phyloP scores from a whole-genome alignment of 2,797 vertebrate species.

The Stomatorhinus walkeri region DNA sequence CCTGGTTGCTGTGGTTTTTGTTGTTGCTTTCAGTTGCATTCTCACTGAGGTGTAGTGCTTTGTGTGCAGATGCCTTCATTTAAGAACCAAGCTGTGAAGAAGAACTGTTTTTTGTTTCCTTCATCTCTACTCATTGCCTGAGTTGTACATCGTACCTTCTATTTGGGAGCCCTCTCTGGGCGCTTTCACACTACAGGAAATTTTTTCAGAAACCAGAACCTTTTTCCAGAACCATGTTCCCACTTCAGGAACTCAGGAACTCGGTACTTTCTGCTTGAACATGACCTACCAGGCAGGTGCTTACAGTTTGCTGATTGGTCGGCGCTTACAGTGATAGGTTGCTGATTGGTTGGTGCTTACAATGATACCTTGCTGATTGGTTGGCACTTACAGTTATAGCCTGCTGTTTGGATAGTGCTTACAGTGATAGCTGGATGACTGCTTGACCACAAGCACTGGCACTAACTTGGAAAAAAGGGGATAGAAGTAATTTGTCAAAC shows the following conservation, averaged over 20 bases:
- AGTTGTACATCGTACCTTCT: neutral
- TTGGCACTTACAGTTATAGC: neutral
- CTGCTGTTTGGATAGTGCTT: neutral
- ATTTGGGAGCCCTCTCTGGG: neutral
- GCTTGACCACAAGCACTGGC: neutral
- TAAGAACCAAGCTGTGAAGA: neutral
- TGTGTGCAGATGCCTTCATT: neutral
- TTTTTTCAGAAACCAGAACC: neutral
- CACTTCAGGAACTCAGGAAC: neutral
- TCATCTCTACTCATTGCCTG: neutral
- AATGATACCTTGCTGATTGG: neutral
- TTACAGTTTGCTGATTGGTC: neutral
- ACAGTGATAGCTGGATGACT: neutral
- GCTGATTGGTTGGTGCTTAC: neutral
- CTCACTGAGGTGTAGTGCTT: neutral
- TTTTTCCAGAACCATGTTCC: neutral
- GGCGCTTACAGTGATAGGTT: neutral
- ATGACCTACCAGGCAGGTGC: neutral
- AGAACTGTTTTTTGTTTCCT: neutral
- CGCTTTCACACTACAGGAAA: neutral
- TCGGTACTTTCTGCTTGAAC: neutral
- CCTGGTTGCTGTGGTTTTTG: constrained; percentile 39
- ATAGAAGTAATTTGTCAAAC: no score
- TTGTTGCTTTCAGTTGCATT: constrained; percentile 35
- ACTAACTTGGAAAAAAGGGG: neutral